These are phyloP conservation scores for Crotophaga sulcirostris DNA, from an alignment of 2,113 vertebrate genomes.

Conservation along the genomic window DNA sequence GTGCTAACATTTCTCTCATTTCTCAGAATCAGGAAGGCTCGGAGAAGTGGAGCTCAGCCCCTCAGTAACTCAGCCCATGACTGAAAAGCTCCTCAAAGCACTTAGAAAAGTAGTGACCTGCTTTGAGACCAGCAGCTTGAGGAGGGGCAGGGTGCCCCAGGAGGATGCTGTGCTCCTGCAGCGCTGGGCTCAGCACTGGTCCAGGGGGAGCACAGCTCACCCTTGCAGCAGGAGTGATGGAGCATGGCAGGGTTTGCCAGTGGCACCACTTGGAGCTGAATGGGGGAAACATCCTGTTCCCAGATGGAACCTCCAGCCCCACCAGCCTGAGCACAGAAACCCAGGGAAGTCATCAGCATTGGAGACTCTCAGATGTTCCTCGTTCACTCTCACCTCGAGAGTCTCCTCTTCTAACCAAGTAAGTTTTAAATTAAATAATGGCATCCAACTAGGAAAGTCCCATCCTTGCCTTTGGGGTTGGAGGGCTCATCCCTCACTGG, in stretches of 20 bases:
- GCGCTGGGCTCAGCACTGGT: accelerated
- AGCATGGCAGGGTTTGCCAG: neutral
- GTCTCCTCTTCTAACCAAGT: neutral
- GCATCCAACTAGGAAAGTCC: neutral
- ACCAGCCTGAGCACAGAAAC: accelerated
- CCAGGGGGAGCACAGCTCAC: neutral
- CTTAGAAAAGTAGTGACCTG: neutral
- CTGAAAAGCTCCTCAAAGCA: neutral
- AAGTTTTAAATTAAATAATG: neutral
- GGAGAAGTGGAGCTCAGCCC: neutral
- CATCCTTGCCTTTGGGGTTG: neutral
- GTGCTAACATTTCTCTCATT: neutral
- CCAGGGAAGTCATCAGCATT: neutral
- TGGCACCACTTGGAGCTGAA: neutral
- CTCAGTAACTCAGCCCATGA: neutral
- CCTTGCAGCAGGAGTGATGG: neutral
- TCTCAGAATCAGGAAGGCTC: neutral
- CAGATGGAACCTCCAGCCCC: neutral
- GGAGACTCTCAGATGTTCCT: neutral
- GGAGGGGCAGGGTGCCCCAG: neutral
- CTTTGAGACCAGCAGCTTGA: neutral
- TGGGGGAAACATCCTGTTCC: neutral
- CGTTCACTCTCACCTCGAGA: neutral
- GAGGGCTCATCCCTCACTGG: neutral
- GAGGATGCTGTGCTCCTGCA: neutral